Base-by-base conservation (phyloP, 2,888 invertebrate species). In the Drosophila longiperda region DNA sequence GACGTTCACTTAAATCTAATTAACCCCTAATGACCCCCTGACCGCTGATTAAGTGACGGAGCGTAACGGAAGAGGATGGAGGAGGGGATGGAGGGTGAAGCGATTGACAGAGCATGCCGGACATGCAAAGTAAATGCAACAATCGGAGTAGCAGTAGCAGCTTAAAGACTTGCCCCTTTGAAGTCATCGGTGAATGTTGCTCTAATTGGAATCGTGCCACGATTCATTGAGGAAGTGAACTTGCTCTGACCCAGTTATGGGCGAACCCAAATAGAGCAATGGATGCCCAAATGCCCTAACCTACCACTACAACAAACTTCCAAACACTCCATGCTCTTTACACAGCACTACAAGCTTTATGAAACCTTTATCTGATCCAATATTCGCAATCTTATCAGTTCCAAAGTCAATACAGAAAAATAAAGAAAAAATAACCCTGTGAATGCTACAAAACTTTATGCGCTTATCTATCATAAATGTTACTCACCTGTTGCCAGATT, bases 1-100 rank as follows among this genome's bases (percentile, higher is more conserved):
- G 77, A 66, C 66, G 67, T 78, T 81, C 88, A 91, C 86, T 89
- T 91, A 90, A 91, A 87, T 85, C 87, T 82, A 92, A 92, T 92
- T 91, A 91, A 91, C 90, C 87, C 80, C 20, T 65, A 72, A 72
- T 88, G 92, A 92, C 88, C 91, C 78, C 73, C 57, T 90, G 89
- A 83, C 92, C 92, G 83, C 80, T 77, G 86, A 88, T 89, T 90
- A 85, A 85, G 67, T 69, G 81, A 67, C 73, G 33, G 57, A 53
- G 59, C 33, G n/a, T 45, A 33, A 55, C 42, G 50, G 59, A 60
- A 29, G 61, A 38, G 23, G 15, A n/a, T n/a, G n/a, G n/a, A n/a
- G n/a, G 7, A 11, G 63, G n/a, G 38, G 1, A 29, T 15, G 26
- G 33, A 5, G 11, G 17, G 26, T 9, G 33, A 2, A 34, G 42